Percentiles rank a stretch among this genome's conserved stretches.
Evolutionary conservation across 2,888 invertebrate species (phyloP).

Genomic region (Clivina fossor): DNA sequence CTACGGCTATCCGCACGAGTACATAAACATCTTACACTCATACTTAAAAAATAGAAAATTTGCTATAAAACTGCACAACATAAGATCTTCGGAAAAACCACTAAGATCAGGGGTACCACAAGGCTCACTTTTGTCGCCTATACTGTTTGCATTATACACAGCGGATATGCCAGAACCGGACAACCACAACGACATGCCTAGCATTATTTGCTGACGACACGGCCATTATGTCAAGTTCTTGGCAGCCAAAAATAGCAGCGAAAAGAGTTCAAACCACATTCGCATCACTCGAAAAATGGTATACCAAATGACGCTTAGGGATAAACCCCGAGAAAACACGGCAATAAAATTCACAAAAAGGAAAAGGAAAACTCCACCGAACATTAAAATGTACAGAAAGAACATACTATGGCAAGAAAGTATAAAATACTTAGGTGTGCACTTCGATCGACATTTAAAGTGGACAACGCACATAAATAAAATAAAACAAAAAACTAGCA

Average conservation of each 20-base stretch:
- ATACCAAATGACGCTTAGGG: conserved; percentile 30
- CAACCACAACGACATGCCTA: conserved; percentile 16
- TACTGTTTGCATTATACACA: conserved; percentile 38
- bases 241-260: too few species aligned
- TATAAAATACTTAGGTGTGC: conserved; percentile 5
- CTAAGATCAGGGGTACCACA: conserved; percentile 43
- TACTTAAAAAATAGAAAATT: conserved; percentile 38
- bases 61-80: conserved; percentile 37
- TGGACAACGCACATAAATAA: not conserved
- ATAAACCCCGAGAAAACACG: conserved; percentile 32
- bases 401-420: conserved; percentile 2
- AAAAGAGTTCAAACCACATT: conserved; percentile 4
- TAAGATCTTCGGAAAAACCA: conserved; percentile 21
- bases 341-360: conserved; percentile 28
- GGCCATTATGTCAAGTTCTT: conserved; percentile 19
- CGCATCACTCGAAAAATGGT: conserved; percentile 14
- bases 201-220: conserved; percentile 37
- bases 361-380: not conserved
- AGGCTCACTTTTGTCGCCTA: conserved; percentile 40
- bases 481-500: not conserved
- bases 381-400: not conserved
- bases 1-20: conserved; percentile 33
- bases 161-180: conserved; percentile 40
- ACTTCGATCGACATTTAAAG: not conserved
- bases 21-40: conserved; percentile 37